A percentile compares a stretch with the other conserved stretches of the same genome.
phyloP scores from a whole-genome alignment of 1,140 invertebrate species.

The Bombus confusus region DNA sequence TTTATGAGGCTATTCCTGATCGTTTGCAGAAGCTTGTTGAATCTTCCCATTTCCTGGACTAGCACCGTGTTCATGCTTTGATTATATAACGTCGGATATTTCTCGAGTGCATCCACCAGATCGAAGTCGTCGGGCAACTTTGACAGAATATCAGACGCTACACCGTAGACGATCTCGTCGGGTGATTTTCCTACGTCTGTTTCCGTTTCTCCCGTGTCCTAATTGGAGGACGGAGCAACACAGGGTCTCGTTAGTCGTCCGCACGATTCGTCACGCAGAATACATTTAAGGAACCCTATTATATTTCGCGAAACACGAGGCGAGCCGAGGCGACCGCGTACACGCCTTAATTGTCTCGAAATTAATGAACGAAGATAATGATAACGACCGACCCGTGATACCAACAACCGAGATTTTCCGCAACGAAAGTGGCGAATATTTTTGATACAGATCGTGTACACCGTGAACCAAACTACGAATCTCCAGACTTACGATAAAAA shows the following conservation, averaged over 20 bases:
- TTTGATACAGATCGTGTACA: neutral
- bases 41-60: constrained; percentile 96
- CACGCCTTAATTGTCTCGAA: constrained; percentile 38
- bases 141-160: constrained; percentile 88
- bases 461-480: too few species aligned
- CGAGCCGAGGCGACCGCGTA: neutral
- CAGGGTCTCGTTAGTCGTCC: constrained; percentile 40
- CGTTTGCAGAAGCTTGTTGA: constrained; percentile 90
- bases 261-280: constrained; percentile 36
- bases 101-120: constrained; percentile 85
- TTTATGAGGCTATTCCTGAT: constrained; percentile 90
- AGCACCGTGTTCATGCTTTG: constrained; percentile 97
- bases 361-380: constrained; percentile 50
- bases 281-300: constrained; percentile 40
- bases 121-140: constrained; percentile 91
- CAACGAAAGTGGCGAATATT: neutral
- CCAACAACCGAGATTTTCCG: neutral
- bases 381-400: constrained; percentile 15
- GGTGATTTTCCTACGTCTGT: constrained; percentile 82
- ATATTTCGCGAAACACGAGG: constrained; percentile 31
- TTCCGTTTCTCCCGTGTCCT: constrained; percentile 79
- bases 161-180: constrained; percentile 88
- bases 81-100: constrained; percentile 91
- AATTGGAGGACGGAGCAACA: constrained; percentile 40
- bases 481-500: neutral